A percentile compares a stretch with the other conserved stretches of the same genome.
These are phyloP conservation scores for Artemia franciscana DNA, from an alignment of 1,140 invertebrate species.

Conservation along the genomic window DNA sequence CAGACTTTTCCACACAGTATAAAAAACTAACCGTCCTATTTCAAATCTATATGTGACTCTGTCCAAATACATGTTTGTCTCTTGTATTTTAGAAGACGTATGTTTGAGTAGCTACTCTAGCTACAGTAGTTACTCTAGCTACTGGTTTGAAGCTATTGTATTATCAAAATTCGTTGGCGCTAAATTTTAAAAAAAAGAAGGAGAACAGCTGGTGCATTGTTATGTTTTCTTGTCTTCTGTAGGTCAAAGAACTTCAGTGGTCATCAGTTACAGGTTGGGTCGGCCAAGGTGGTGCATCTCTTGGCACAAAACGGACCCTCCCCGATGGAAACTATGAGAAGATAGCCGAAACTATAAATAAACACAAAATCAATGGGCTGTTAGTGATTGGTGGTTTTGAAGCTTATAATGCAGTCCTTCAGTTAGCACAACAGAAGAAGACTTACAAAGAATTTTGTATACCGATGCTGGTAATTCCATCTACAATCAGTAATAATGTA, in stretches of 20 bases:
- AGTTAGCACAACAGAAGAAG: constrained; percentile 46
- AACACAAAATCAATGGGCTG: constrained; percentile 76
- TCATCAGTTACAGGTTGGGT: constrained; percentile 93
- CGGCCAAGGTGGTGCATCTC: constrained; percentile 72
- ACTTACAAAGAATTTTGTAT: constrained; percentile 73
- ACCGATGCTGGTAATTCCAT: constrained; percentile 83
- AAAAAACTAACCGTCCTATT: background rate
- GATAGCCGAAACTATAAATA: constrained; percentile 55
- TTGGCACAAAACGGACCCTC: constrained; percentile 81
- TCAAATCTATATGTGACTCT: background rate
- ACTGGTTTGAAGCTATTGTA: background rate
- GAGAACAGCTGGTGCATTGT: background rate
- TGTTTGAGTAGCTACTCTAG: no score
- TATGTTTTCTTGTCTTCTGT: constrained; percentile 7
- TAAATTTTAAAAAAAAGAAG: no score
- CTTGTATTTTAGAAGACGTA: background rate
- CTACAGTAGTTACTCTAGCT: no score
- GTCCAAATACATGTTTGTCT: background rate
- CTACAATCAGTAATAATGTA: constrained; percentile 93
- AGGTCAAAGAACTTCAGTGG: constrained; percentile 39
- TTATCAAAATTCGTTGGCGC: background rate
- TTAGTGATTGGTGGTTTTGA: constrained; percentile 95
- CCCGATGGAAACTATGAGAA: constrained; percentile 40
- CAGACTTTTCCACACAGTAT: no score
- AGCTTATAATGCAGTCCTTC: constrained; percentile 68